Conservation (phyloP, 2,113 vertebrate genomes). For the Myotis yumanensis region DNA sequence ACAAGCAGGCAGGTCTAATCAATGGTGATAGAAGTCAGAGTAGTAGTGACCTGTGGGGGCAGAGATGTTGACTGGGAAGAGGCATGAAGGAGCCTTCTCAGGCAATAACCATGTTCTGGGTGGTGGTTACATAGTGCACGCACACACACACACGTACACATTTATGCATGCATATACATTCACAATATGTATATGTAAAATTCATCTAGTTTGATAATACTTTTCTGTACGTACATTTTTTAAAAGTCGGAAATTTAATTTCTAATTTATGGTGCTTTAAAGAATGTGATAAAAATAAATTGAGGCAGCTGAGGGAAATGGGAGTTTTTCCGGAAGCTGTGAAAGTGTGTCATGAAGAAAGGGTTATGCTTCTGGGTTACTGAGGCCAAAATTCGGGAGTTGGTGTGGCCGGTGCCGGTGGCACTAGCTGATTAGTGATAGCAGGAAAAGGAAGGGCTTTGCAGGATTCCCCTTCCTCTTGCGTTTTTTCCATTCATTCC, state of each 20-base stretch:
- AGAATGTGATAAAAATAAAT: background rate
- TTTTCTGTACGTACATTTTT: background rate
- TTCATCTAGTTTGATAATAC: background rate
- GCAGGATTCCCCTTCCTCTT: background rate
- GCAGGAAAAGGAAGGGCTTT: background rate
- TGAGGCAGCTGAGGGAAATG: background rate
- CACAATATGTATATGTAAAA: background rate
- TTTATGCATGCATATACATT: too few relatives aligned
- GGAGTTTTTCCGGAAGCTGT: background rate
- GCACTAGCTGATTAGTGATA: background rate
- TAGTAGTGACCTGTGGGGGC: background rate
- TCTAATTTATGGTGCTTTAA: background rate
- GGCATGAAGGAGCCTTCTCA: background rate
- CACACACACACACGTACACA: accelerated
- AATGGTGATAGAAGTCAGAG: background rate
- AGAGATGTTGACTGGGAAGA: background rate
- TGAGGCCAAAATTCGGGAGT: background rate
- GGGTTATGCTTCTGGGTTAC: background rate
- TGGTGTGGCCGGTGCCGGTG: too few relatives aligned
- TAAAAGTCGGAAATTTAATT: background rate
- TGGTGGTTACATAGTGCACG: background rate
- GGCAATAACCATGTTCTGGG: background rate
- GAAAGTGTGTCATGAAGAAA: background rate
- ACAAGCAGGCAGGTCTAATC: background rate
- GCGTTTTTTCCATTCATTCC: background rate